Evolutionary conservation across 2,888 invertebrate species (phyloP), one percentile per base, ranked within the genome.

Genomic region (Hyposoter dolosus): DNA sequence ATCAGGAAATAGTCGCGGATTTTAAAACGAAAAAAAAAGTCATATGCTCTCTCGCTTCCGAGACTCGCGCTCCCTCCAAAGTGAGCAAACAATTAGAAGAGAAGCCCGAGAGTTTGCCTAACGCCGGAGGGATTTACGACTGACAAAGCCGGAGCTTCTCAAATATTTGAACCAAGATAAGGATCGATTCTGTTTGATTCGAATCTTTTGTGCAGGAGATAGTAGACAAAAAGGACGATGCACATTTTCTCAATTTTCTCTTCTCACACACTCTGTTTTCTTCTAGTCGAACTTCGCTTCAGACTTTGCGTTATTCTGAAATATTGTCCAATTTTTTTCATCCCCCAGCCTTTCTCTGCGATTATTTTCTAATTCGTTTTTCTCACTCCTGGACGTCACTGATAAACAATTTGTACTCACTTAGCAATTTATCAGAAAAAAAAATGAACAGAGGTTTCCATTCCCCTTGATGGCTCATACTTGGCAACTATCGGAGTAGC

Each of bases 101-200:
- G 56, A 40, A 60, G 53, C 32, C 66, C 72, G 1, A 53, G 75
- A 76, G 83, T 86, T 83, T 80, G 77, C 66, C 68, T 71, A 80
- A 53, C 56, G 56, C 65, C 66, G 50, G 65, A 68, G 56, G 23
- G 53, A 86, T 86, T 83, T 83, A 86, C 77, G 79, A 85, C 82
- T 10, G 80, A 72, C 77, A 23, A 40, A 53, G 9, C 60, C 60
- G 85, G 83, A 80, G 65, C 80, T 74, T 72, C 77, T 87, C 81
- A 88, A 89, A 89, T 89, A 89, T 89, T 89, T 87, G 84, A 35
- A 17, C n/a, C 53, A 43, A 72, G 83, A 85, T 85, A 86, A 84
- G 80, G 84, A 78, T 71, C 63, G 72, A 83, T 87, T 75, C 82
- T 72, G 63, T 56, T 72, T 76, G 60, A 10, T 43, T 50, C 45